Base-by-base conservation (phyloP, 2,113 vertebrate species). In the Melanerpes aurifrons region DNA sequence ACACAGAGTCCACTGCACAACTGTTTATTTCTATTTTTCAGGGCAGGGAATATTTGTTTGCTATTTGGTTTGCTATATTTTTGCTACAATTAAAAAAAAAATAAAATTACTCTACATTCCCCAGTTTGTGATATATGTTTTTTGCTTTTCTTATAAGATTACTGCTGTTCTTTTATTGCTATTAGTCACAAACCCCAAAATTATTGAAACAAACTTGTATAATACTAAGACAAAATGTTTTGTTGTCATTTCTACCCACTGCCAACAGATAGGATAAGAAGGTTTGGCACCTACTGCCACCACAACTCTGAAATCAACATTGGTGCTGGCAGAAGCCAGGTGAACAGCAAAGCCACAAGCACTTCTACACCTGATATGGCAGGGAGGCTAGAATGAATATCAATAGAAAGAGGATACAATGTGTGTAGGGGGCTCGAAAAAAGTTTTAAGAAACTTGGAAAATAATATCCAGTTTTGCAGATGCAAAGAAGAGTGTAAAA, bases 331-430 rank as follows among this genome's bases (percentile, higher is more conserved):
- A 5, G 45, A 86, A 89, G 28, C 53, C 53, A 63, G 0, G 0
- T 7, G 14, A 88, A 56, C 26, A 77, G 77, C 31, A 86, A 74
- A 90, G 40, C 57, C 53, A 67, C 56, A 74, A 70, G n/a, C n/a
- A 50, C 24, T 53, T 35, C 37, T 79, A 14, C 15, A 57, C 4
- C 1, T 14, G 12, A 58, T 9, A 40, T 15, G 31, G 15, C 45
- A 80, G n/a, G 15, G n/a, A 73, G 31, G 4, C 25, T 37, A 31
- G 7, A 74, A 79, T 13, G 5, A 66, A 2, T n/a, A 69, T 5
- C 50, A 58, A 3, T 13, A 68, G 13, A 1, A 71, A 14, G 1
- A 72, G 14, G 1, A 4, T 2, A 1, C 63, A 18, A 48, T 32
- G 16, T 11, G 16, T 20, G 22, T 25, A 66, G 15, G 40, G 13